Evolutionary conservation across 2,888 invertebrate species (phyloP), one percentile per base, ranked within the genome.

Genomic region (Sinodicranocentrus sp.): DNA sequence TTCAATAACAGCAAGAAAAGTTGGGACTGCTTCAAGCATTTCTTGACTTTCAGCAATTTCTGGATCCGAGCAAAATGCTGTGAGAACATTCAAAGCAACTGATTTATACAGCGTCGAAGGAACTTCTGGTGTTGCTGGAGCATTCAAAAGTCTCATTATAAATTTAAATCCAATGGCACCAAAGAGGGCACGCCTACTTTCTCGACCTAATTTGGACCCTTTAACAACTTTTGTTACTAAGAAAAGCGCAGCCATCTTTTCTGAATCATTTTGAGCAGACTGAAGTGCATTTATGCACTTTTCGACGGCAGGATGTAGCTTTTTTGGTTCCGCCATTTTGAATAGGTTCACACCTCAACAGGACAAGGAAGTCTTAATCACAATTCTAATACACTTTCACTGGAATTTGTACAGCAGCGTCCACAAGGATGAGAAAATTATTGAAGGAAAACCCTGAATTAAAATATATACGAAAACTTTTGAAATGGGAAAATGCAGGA

Each of bases 211-310:
- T 89, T 96, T 95, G 90, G 95, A 95, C 87, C 94, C 94, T 91
- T 96, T 95, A 48, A 97, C 94, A 73, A 97, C 91, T 91, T 97
- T 97, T 1, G 97, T 97, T 72, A 97, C 96, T 94, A 97, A 95
- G 90, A 97, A 96, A 68, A 97, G 92, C 0, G 95, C 96, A 52
- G 97, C 97, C 90, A 97, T 96, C 90, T 96, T 97, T 91, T 97
- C 97, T 0, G 96, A 96, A 91, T 97, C 97, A 90, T 94, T 95
- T 89, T 94, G 93, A 13, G 96, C 95, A 89, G 93, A 93, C 90
- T 95, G 94, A 88, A 97, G 91, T 89, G 96, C 94, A 85, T 93
- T 93, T 88, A 95, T 94, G 91, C 96, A 96, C 92, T 96, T 96
- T 91, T 95, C 94, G 86, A 97, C 95, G 85, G 95, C 93, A 89